Evolutionary conservation across 64 coral and sea anemone species (phyloP), one percentile per base, ranked within the genome.

Genomic region (Actinia equina): DNA sequence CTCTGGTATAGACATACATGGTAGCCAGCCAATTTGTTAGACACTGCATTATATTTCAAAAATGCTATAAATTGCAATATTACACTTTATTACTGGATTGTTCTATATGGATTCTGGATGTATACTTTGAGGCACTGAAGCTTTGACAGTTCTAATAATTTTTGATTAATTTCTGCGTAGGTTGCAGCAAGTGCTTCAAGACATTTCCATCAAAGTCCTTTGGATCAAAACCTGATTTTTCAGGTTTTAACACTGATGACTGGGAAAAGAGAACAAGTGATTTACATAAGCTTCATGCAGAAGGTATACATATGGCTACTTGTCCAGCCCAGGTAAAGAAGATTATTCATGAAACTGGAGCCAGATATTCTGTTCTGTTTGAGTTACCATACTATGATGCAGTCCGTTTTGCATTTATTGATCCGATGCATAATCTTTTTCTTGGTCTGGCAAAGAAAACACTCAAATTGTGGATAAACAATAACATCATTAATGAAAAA

Each of bases 341-440:
- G 5, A 43, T 54, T 43, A 44, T 46, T 26, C 11, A 18, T 14
- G 49, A 83, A 44, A 23, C n/a, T 83, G 82, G 82, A 51, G 82
- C 44, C 16, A 43, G 52, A 7, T 56, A 83, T 18, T 53, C 26
- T 7, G 6, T 7, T 53, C 19, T 83, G 7, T 20, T 83, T 3
- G 5, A 83, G 82, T 26, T 83, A 19, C 77, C 76, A 43, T 87
- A 92, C 30, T 92, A 83, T 83, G 90, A 92, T 87, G 85, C 85
- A 71, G 85, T 92, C 11, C 52, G 79, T 0, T 92, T 87, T 71
- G 41, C 83, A 71, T 22, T 87, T 1, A 44, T 92, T 30, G 90
- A 92, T 44, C 90, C 90, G 8, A 87, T 92, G 90, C 90, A 92
- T 20, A 92, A 87, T 17, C 43, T 92, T 2, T 86, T 87, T 43